These are phyloP conservation scores for Serinus canaria DNA, from an alignment of 2,113 vertebrate species.

Conservation along the genomic window DNA sequence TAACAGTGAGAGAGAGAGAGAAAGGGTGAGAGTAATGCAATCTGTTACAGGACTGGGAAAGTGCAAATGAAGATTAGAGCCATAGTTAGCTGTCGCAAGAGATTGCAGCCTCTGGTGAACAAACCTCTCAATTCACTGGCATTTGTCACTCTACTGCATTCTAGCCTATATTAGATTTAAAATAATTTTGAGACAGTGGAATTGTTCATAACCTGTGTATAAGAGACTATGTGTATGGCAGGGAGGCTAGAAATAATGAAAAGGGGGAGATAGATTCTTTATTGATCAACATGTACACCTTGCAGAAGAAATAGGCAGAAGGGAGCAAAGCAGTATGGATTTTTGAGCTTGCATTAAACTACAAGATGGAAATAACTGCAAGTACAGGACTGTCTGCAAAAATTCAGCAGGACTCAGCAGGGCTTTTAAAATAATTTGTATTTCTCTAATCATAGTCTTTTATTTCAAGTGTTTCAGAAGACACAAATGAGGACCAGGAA, in stretches of 20 bases:
- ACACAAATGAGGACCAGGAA: background rate
- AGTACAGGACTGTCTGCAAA: background rate
- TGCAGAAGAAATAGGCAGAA: constrained; percentile 10
- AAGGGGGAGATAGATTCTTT: background rate
- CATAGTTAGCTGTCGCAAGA: constrained; percentile 37
- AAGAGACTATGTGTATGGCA: background rate
- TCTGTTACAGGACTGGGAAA: constrained; percentile 42
- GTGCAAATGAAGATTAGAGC: constrained; percentile 63
- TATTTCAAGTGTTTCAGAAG: background rate
- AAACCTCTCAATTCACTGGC: constrained; percentile 10
- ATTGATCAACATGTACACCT: constrained; percentile 49
- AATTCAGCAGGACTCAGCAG: constrained; percentile 16
- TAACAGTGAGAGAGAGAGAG: constrained; percentile 35
- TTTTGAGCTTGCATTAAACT: constrained; percentile 23
- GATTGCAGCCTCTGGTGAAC: constrained; percentile 42
- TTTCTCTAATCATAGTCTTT: constrained; percentile 4
- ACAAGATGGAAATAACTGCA: constrained; percentile 38
- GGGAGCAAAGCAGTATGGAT: constrained; percentile 34
- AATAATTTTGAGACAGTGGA: constrained; percentile 32
- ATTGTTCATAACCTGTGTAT: background rate
- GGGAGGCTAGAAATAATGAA: constrained; percentile 3
- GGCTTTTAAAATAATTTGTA: constrained; percentile 27
- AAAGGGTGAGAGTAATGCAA: constrained; percentile 31
- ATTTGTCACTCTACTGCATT: constrained; percentile 42
- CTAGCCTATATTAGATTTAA: background rate